A percentile compares a stretch with the other conserved stretches of the same genome.
phyloP scores from a whole-genome alignment of 2,797 vertebrate genomes.

The Artibeus lituratus region DNA sequence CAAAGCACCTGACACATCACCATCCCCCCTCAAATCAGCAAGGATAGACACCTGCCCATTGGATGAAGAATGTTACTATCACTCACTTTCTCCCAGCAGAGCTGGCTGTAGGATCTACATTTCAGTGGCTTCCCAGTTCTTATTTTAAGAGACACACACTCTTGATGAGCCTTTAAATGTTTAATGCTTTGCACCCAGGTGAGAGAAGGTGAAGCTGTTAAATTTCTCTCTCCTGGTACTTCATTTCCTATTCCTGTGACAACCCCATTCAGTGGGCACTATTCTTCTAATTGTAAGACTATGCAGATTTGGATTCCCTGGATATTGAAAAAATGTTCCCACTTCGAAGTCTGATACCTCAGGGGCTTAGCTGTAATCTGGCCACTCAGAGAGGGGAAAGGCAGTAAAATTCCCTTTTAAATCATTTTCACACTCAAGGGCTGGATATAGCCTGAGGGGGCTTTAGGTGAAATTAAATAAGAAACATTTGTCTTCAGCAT shows the following conservation, averaged over 20 bases:
- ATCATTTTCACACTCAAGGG: not conserved
- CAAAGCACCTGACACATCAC: not conserved
- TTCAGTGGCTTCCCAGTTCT: not conserved
- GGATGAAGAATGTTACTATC: not conserved
- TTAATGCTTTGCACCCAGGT: not conserved
- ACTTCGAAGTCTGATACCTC: not conserved
- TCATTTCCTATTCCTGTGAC: not conserved
- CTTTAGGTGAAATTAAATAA: not conserved
- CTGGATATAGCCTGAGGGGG: not conserved
- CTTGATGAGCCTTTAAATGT: not conserved
- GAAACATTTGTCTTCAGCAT: not conserved
- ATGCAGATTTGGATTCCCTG: not conserved
- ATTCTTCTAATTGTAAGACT: not conserved
- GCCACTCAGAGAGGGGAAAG: not conserved
- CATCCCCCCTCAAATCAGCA: not conserved
- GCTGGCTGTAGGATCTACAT: not conserved
- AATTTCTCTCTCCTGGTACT: not conserved
- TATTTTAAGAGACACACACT: not conserved
- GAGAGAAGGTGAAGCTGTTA: not conserved
- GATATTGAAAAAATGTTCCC: constrained; percentile 42
- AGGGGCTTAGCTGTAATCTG: not conserved
- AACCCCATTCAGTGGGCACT: not conserved
- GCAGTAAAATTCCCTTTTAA: not conserved
- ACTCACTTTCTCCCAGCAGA: not conserved
- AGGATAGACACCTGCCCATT: not conserved